A percentile compares a stretch with the other conserved stretches of the same genome.
Conservation (phyloP, 2,888 invertebrate species). For the Aporophyla nigra region DNA sequence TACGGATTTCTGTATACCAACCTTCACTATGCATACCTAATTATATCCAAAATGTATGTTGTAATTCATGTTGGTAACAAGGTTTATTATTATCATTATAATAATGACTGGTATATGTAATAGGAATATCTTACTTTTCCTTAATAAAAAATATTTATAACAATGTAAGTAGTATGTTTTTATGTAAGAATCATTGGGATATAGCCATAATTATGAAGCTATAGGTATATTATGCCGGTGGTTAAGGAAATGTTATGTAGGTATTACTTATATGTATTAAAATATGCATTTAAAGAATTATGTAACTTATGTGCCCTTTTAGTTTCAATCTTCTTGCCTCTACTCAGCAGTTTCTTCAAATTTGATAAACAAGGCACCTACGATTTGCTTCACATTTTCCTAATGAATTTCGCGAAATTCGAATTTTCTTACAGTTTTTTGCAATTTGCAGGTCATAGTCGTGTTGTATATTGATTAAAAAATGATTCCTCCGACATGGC, state of each 20-base stretch:
- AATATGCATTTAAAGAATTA: not conserved
- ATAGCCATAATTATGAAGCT: not conserved
- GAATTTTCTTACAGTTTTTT: too few species aligned
- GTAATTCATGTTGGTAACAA: slow-evolving; percentile 11
- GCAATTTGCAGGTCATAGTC: too few species aligned
- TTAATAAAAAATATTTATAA: slow-evolving; percentile 10
- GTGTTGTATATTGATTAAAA: too few species aligned
- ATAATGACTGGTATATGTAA: slow-evolving; percentile 1
- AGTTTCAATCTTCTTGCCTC: not conserved
- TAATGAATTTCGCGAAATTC: not conserved
- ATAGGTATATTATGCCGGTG: not conserved
- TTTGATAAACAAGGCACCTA: not conserved
- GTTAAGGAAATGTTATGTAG: slow-evolving; percentile 5
- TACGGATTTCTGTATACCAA: slow-evolving; percentile 64
- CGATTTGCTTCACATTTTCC: not conserved
- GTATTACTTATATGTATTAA: not conserved
- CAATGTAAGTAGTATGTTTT: slow-evolving; percentile 1
- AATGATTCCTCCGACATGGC: too few species aligned
- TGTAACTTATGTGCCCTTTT: not conserved
- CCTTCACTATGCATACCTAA: slow-evolving; percentile 37
- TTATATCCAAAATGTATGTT: slow-evolving; percentile 10
- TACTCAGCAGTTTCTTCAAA: not conserved
- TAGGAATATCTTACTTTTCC: not conserved
- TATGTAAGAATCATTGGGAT: slow-evolving; percentile 11
- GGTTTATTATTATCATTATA: slow-evolving; percentile 13